Evolutionary conservation across 2,113 vertebrate genomes (phyloP).

Genomic region (Lophura nycthemera): DNA sequence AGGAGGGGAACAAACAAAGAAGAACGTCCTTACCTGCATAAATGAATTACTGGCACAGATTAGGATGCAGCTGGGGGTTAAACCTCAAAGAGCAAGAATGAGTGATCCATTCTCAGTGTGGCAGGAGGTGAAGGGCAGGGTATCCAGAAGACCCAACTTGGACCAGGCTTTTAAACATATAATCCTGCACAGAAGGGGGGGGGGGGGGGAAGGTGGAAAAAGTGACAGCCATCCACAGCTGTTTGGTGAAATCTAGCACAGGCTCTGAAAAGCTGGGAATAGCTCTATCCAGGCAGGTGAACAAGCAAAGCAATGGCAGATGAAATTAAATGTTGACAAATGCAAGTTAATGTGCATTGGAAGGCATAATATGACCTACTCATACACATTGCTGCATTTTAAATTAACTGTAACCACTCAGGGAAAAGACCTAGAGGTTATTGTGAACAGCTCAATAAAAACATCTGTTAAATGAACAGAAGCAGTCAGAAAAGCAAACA

Average conservation of each 20-base stretch:
- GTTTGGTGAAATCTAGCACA: background rate
- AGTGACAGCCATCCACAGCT: background rate
- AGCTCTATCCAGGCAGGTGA: slow-evolving; percentile 41
- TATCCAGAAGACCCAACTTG: background rate
- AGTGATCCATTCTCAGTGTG: background rate
- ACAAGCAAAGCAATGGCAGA: slow-evolving; percentile 29
- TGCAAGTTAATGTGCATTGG: slow-evolving; percentile 55
- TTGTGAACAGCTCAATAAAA: slow-evolving; percentile 58
- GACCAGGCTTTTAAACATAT: background rate
- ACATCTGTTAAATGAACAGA: slow-evolving; percentile 49
- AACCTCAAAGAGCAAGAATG: background rate
- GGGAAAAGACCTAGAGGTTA: slow-evolving; percentile 59
- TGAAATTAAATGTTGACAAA: slow-evolving; percentile 68
- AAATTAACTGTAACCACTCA: slow-evolving; percentile 59
- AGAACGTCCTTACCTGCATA: background rate
- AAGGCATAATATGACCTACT: slow-evolving; percentile 41
- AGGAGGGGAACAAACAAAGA: background rate
- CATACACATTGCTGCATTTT: slow-evolving; percentile 51
- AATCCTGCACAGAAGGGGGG: background rate
- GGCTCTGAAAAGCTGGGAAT: slow-evolving; percentile 1
- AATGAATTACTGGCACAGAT: background rate
- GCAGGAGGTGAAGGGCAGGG: background rate
- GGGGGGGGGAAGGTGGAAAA: background rate
- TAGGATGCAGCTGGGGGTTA: background rate
- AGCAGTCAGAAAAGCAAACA: slow-evolving; percentile 55